These are phyloP conservation scores for Bubalus kerabau DNA, from an alignment of 2,113 vertebrate species.

Conservation along the genomic window DNA sequence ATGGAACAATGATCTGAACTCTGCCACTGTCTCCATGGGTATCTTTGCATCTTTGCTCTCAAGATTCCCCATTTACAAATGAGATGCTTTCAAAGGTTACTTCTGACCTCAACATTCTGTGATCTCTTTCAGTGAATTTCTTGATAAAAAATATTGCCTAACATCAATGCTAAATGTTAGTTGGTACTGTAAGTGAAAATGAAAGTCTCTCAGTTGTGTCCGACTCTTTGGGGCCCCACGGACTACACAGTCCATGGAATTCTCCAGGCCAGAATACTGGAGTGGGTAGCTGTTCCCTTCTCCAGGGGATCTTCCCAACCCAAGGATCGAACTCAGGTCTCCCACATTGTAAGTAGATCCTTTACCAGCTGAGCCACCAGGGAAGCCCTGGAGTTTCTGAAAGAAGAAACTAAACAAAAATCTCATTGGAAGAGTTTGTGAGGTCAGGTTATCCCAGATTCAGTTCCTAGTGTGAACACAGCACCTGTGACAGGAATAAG, in stretches of 20 bases:
- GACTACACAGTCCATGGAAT: not conserved
- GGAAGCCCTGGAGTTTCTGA: not conserved
- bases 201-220: not conserved
- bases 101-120: not conserved
- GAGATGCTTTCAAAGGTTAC: slow-evolving; percentile 7
- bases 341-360: not conserved
- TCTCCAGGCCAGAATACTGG: not conserved
- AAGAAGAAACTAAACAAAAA: not conserved
- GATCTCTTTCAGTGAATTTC: not conserved
- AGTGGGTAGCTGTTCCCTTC: not conserved
- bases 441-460: not conserved
- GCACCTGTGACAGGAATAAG: not conserved
- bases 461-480: not conserved
- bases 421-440: not conserved
- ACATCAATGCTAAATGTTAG: not conserved
- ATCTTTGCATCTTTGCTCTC: not conserved
- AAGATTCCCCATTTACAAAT: slow-evolving; percentile 1
- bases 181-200: not conserved
- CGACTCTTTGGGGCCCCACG: rapidly evolving
- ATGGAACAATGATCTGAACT: not conserved
- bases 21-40: not conserved
- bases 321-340: not conserved
- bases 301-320: not conserved
- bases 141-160: slow-evolving; percentile 5
- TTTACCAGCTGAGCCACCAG: not conserved